phyloP scores from a whole-genome alignment of 2,888 invertebrate genomes.

The Diloba caeruleocephala region DNA sequence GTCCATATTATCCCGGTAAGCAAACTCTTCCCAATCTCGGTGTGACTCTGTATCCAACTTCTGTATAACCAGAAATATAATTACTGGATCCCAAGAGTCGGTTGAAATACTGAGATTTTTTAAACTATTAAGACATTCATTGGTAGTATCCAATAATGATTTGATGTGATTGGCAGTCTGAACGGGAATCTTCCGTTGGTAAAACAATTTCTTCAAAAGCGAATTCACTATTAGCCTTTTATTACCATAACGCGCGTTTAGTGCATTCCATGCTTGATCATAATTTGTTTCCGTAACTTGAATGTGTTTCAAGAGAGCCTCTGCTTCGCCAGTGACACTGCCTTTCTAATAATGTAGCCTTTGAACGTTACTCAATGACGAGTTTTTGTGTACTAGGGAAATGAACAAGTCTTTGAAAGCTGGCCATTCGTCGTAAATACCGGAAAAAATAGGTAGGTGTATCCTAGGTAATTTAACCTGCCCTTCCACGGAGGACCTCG shows the following conservation, averaged over 20 bases:
- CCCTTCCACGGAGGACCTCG: not conserved
- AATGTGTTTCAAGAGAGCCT: constrained; percentile 29
- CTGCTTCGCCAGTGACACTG: constrained; percentile 36
- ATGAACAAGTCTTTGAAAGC: constrained; percentile 30
- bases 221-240: constrained; percentile 11
- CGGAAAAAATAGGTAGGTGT: constrained; percentile 6
- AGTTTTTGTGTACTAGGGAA: constrained; percentile 30
- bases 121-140: constrained; percentile 3
- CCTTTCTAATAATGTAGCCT: constrained; percentile 38
- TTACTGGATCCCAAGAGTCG: constrained; percentile 31
- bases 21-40: constrained; percentile 39
- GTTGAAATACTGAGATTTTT: not conserved
- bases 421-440: constrained; percentile 15
- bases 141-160: constrained; percentile 15
- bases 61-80: constrained; percentile 42
- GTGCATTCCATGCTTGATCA: constrained; percentile 6
- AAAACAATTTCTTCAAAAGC: constrained; percentile 6
- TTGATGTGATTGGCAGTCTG: constrained; percentile 8
- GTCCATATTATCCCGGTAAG: not conserved
- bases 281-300: constrained; percentile 13
- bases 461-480: constrained; percentile 10
- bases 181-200: not conserved
- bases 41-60: constrained; percentile 47
- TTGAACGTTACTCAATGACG: constrained; percentile 22
- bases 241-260: constrained; percentile 2